Evolutionary conservation across 2,888 invertebrate species (phyloP).

Genomic region (Galeruca laticollis): DNA sequence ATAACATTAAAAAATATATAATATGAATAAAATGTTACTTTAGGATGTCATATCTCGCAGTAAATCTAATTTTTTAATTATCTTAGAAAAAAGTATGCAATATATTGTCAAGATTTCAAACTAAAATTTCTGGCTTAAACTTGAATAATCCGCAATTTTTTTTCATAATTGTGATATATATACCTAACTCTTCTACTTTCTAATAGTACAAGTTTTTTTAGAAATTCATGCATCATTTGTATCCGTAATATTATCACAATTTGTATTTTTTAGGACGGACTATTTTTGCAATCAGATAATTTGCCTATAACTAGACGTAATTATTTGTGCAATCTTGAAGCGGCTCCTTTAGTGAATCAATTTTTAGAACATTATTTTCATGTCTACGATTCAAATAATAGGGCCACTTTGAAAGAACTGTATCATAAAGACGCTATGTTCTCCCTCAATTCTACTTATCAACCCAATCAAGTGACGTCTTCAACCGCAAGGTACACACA

Average conservation of each 20-base stretch:
- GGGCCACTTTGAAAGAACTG: constrained; percentile 69
- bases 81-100: too few relatives aligned
- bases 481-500: constrained; percentile 58
- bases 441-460: constrained; percentile 69
- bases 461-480: constrained; percentile 58
- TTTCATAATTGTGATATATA: too few relatives aligned
- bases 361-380: constrained; percentile 77
- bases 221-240: background rate
- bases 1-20: too few relatives aligned
- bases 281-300: constrained; percentile 62
- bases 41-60: too few relatives aligned
- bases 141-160: too few relatives aligned
- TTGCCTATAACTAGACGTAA: constrained; percentile 68
- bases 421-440: constrained; percentile 76
- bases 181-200: too few relatives aligned
- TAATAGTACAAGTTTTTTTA: too few relatives aligned
- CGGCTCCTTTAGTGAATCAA: constrained; percentile 70
- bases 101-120: too few relatives aligned
- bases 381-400: constrained; percentile 73
- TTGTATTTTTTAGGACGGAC: constrained; percentile 68
- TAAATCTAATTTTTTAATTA: too few relatives aligned
- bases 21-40: too few relatives aligned
- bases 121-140: too few relatives aligned
- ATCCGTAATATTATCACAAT: background rate
- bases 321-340: constrained; percentile 68